phyloP scores from a whole-genome alignment of 2,888 invertebrate genomes.

The Therioaphis trifolii region DNA sequence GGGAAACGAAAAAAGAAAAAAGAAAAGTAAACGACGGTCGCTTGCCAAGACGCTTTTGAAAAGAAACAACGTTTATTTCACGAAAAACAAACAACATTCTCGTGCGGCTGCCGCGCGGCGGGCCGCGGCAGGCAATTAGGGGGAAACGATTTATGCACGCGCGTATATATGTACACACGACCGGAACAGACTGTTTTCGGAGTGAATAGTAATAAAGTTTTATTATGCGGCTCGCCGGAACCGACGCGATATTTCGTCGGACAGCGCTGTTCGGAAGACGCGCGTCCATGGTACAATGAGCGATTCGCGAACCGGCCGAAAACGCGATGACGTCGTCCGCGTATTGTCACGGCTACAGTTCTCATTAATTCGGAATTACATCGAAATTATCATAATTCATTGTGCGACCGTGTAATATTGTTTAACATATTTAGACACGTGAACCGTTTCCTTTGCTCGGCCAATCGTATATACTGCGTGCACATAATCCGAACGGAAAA shows the following conservation, averaged over 20 bases:
- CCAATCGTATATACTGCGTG: not conserved
- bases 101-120: not conserved
- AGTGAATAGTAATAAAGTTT: not conserved
- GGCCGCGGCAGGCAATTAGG: not conserved
- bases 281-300: not conserved
- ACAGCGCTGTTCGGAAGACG: not conserved
- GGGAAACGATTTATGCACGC: not conserved
- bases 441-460: not conserved
- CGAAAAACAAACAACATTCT: not conserved
- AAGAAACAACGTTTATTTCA: conserved; percentile 7
- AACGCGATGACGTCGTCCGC: not conserved
- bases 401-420: not conserved
- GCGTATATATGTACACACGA: no score
- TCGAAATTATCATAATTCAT: conserved; percentile 13
- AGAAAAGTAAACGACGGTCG: conserved; percentile 9
- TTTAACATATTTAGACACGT: conserved; percentile 8
- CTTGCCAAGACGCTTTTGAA: conserved; percentile 32
- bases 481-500: not conserved
- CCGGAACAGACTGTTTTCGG: not conserved
- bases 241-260: not conserved
- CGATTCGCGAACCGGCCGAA: no score
- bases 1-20: not conserved
- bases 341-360: not conserved
- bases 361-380: conserved; percentile 12
- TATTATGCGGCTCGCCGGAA: not conserved